phyloP scores from a whole-genome alignment of 2,888 invertebrate genomes.

The Ochropleura leucogaster region DNA sequence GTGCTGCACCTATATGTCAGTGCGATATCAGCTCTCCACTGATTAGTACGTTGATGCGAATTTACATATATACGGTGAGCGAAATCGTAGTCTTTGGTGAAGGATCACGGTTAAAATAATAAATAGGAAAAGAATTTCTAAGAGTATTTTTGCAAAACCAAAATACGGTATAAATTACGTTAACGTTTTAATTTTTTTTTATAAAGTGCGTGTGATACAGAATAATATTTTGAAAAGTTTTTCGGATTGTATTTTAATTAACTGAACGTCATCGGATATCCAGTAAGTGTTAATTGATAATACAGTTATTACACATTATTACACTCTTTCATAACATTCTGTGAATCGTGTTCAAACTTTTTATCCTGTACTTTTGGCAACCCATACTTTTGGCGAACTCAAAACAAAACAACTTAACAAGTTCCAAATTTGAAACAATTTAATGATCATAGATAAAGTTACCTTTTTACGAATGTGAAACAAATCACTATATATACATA shows the following conservation, averaged over 20 bases:
- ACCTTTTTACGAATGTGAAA: no score
- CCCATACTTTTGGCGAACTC: background rate
- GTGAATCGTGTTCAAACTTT: background rate
- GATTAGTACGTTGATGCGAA: constrained; percentile 17
- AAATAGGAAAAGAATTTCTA: background rate
- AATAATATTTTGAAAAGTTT: background rate
- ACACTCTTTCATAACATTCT: background rate
- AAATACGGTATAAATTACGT: background rate
- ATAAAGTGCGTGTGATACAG: background rate
- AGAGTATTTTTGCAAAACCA: background rate
- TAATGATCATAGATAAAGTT: background rate
- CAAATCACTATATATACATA: no score
- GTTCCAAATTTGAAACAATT: no score
- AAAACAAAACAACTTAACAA: background rate
- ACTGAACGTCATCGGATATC: background rate
- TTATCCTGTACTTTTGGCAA: background rate
- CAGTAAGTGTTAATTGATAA: constrained; percentile 18
- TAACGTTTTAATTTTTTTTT: background rate
- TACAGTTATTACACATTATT: background rate
- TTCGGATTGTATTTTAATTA: background rate
- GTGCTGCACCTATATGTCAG: constrained; percentile 25
- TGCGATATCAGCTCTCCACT: constrained; percentile 21
- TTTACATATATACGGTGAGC: background rate
- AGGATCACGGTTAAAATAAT: constrained; percentile 10
- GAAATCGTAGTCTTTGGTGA: background rate